phyloP scores from a whole-genome alignment of 1,140 invertebrate genomes.

The Cardiocondyla obscurior region DNA sequence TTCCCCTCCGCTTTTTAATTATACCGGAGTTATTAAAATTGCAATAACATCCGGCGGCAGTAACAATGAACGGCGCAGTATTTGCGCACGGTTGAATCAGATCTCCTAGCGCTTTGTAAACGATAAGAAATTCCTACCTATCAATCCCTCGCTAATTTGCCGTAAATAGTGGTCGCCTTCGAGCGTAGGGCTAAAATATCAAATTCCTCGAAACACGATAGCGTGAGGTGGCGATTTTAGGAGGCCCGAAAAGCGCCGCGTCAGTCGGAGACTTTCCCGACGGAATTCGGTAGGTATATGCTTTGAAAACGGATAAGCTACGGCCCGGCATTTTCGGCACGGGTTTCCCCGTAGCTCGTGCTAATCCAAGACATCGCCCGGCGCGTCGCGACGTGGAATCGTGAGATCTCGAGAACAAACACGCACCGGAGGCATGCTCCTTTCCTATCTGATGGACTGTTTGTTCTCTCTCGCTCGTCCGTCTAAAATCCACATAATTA shows the following conservation, averaged over 20 bases:
- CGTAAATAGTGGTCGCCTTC: neutral
- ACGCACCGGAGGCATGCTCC: constrained; percentile 22
- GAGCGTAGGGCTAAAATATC: constrained; percentile 19
- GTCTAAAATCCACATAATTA: constrained; percentile 68
- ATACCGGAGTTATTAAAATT: constrained; percentile 5
- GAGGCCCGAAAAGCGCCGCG: neutral
- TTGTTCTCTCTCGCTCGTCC: constrained; percentile 49
- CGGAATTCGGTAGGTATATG: neutral
- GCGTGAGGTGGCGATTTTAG: constrained; percentile 6
- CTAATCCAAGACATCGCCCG: constrained; percentile 40
- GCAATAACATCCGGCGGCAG: neutral
- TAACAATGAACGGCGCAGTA: neutral
- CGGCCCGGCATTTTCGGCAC: constrained; percentile 44
- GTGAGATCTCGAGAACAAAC: constrained; percentile 47
- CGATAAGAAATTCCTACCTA: neutral
- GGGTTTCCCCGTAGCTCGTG: constrained; percentile 33
- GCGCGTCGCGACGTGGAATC: constrained; percentile 11
- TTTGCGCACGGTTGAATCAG: neutral
- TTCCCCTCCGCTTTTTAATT: neutral
- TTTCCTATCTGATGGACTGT: constrained; percentile 48
- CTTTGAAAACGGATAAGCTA: constrained; percentile 33
- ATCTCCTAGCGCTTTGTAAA: neutral
- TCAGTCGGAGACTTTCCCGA: neutral
- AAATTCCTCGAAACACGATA: constrained; percentile 33
- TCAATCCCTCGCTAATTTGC: constrained; percentile 14